A percentile compares a stretch with the other conserved stretches of the same genome.
These are phyloP conservation scores for Acleris sparsana DNA, from an alignment of 2,888 invertebrate genomes.

Conservation along the genomic window DNA sequence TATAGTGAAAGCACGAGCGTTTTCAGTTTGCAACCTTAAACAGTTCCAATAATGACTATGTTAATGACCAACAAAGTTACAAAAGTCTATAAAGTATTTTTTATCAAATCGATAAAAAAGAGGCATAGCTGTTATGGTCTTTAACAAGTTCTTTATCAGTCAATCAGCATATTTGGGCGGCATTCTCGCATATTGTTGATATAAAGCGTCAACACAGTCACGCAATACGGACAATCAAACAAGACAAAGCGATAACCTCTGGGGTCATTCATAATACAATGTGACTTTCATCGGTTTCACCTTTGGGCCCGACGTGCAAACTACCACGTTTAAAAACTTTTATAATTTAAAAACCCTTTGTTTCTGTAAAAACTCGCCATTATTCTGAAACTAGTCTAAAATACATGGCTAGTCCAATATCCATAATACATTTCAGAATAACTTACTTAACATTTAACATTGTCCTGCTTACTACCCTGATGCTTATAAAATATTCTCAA, in stretches of 20 bases:
- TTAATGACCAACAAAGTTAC: not conserved
- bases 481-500: not conserved
- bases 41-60: not conserved
- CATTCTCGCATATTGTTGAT: constrained; percentile 28
- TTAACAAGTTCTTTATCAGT: constrained; percentile 8
- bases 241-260: constrained; percentile 37
- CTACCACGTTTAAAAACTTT: constrained; percentile 23
- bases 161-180: constrained; percentile 2
- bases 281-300: constrained; percentile 37
- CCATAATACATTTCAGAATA: not conserved
- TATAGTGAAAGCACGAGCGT: constrained; percentile 23
- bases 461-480: not conserved
- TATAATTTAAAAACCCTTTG: constrained; percentile 17
- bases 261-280: constrained; percentile 30
- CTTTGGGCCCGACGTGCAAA: constrained; percentile 28
- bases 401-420: too few relatives aligned
- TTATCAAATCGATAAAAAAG: not conserved
- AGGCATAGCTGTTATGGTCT: constrained; percentile 7
- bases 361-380: constrained; percentile 4
- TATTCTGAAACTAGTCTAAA: constrained; percentile 14
- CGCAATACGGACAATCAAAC: constrained; percentile 36
- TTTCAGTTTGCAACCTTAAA: constrained; percentile 12
- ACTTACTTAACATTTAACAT: too few relatives aligned
- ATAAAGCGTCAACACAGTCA: constrained; percentile 23
- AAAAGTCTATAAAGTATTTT: not conserved